These are phyloP conservation scores for pig (Sus scrofa) DNA, from an alignment of 2,113 vertebrate genomes.

Conservation along the genomic window T2T-Sscrofa CM000812.6:15089501-15090000, in stretches of 20 bases:
- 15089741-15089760: background rate
- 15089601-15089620: background rate
- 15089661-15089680: background rate
- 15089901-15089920: background rate
- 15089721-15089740: background rate
- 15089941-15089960: background rate
- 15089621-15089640: slow-evolving; percentile 34
- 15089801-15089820: slow-evolving; percentile 9
- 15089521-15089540: slow-evolving; percentile 40
- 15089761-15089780: background rate
- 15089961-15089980: background rate
- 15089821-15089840: background rate
- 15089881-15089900: background rate
- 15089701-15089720: slow-evolving; percentile 25
- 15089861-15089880: background rate
- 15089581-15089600: background rate
- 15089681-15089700: background rate
- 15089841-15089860: background rate
- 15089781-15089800: slow-evolving; percentile 35
- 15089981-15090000: background rate
- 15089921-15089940: background rate
- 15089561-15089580: background rate
- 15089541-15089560: background rate
- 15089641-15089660: background rate
- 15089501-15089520: background rate